Evolutionary conservation across 2,113 vertebrate species (phyloP), one percentile per base, ranked within the genome.

Genomic region (Hippocampus guttulatus): DNA sequence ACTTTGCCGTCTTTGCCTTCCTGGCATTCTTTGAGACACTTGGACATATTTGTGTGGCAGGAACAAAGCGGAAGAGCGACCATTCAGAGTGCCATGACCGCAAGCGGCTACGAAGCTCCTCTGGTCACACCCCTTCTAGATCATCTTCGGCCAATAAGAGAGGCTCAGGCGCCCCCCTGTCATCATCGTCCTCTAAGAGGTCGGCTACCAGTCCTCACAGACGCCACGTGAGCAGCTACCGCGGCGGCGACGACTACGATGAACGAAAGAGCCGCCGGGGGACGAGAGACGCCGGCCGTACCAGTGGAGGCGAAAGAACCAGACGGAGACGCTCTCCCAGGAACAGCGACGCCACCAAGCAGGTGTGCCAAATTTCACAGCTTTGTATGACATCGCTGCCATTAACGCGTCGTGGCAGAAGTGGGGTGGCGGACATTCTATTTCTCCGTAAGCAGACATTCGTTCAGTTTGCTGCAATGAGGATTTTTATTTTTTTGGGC

Each of bases 11-110:
- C 12, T 11, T 45, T 0, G 1, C 41, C 10, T 43, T 43, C 41
- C 41, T 43, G 41, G 2, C 10, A 43, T 45, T 14, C 43, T 12
- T 45, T 45, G 43, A 11, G 43, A 3, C 1, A n/a, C 27, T 23
- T 64, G 23, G 1, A 8, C 27, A 8, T 2, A 18, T 40, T n/a
- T 1, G 49, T 67, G n/a, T 64, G 3, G 81, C 78, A 99, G 97
- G 95, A 62, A 94, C 94, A 38, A 99, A 99, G 91, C 94, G 97
- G 78, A 99, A 98, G 93, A 92, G 90, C 8, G 95, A 96, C 23
- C 92, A 93, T 75, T 92, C 94, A 62, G 95, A 96, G 67, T 91
- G 79, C 51, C 75, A 91, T 72, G 95, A 97, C 43, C 84, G 86
- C 69, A 99, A 98, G 82, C 92, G 95, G 69, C 94, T 94, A 1